Conservation (phyloP, 2,113 vertebrate species). For the Chloebia gouldiae region DNA sequence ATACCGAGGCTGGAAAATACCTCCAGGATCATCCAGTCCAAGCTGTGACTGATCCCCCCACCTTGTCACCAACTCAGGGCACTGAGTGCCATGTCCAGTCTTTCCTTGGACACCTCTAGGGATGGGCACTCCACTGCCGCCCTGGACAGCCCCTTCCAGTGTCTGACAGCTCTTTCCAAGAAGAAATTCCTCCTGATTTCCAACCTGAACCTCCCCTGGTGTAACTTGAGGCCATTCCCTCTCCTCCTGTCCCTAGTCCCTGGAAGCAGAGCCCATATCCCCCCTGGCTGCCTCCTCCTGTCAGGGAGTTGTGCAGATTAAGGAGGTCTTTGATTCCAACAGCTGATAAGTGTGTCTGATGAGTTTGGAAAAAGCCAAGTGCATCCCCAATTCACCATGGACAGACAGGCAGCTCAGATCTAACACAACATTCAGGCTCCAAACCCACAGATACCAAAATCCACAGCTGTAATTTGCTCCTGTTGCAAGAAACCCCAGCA, state of each 20-base stretch:
- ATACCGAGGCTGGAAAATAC: background rate
- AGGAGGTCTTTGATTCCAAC: background rate
- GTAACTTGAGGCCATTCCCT: background rate
- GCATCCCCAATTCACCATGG: background rate
- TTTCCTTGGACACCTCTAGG: background rate
- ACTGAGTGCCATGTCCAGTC: background rate
- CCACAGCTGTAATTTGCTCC: background rate
- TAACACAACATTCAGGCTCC: background rate
- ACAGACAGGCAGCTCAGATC: background rate
- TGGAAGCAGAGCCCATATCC: background rate
- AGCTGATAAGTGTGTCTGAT: background rate
- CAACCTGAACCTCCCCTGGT: background rate
- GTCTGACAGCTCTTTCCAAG: background rate
- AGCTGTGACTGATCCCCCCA: background rate
- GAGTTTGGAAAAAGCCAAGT: background rate
- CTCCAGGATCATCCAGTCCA: background rate
- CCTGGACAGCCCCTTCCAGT: background rate
- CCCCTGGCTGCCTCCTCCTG: background rate
- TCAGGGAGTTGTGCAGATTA: background rate
- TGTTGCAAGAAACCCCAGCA: background rate
- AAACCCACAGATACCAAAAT: background rate
- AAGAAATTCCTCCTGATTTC: background rate
- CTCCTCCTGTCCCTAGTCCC: background rate
- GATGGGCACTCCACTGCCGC: background rate
- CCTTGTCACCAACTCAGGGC: background rate